Evolutionary conservation across 2,888 invertebrate species (phyloP), one percentile per base, ranked within the genome.

Genomic region (Pogonocherus hispidulus): DNA sequence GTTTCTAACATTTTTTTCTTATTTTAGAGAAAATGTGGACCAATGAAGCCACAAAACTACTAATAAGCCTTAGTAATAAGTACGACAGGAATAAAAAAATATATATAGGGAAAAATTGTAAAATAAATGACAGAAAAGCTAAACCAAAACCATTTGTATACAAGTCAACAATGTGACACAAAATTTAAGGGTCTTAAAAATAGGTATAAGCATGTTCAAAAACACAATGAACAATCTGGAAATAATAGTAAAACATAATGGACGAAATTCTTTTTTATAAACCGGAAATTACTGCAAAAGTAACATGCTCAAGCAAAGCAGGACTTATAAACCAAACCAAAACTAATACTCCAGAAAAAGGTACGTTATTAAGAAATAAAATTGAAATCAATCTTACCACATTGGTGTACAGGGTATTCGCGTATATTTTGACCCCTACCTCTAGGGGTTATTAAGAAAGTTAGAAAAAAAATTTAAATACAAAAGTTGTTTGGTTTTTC

Each of bases 231-330:
- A 2, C 32, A 46, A n/a, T 67, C 56, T 3, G 52, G 67, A 5
- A 60, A 14, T 20, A 59, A 46, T 14, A 16, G 1, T 6, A 59
- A 44, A 16, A 6, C n/a, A 2, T 14, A 41, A 44, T 59, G 46
- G n/a, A 59, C n/a, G 46, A 59, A 11, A 59, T 59, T 3, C 11
- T 59, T 3, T 46, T 19, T 20, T 9, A 5, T 2, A 67, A 67
- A 41, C 67, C 63, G 4, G 67, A 67, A 55, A 67, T 67, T 8
- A 64, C 22, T 27, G 49, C 67, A 3, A 46, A 54, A 14, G 63
- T 55, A 9, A 63, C 63, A 37, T 67, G 67, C 37, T 54, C 54
- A 16, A 63, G 56, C 14, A 27, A 14, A 16, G 11, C 19, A 11
- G 63, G 67, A 16, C 46, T 59, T 1, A 16, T 16, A 5, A 14